Evolutionary conservation across 1,140 invertebrate species (phyloP), one percentile per base, ranked within the genome.

Genomic region (Plectrocnemia conspersa): DNA sequence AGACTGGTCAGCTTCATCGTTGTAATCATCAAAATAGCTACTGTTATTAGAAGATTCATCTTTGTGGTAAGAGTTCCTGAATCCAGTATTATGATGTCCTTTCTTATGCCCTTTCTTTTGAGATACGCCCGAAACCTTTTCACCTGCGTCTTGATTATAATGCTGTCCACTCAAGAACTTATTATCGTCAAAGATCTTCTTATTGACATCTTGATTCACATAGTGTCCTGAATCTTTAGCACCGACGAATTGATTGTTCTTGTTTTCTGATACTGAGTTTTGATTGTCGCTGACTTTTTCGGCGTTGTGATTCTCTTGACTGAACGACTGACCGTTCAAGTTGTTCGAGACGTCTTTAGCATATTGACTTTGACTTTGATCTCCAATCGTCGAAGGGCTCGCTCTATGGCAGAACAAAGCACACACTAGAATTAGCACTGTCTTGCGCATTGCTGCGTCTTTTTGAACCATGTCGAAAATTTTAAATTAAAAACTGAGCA

Each of bases 31-130:
- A 56, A 79, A 84, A 64, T 73, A 84, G 49, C 78, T 81, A 19
- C 78, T 79, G 59, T 82, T 82, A 53, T 80, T 80, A 0, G 78
- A 81, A 1, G 77, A 80, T 63, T 84, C 81, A 54, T 83, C 81
- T 63, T 82, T 83, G 61, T 82, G 80, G 62, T 82, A 83, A 10
- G 75, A 77, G 61, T 83, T 82, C 53, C 75, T 76, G 60, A 81
- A 84, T 27, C 82, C 82, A 61, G 77, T 74, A 46, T 79, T 78
- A 52, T 81, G 81, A 59, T 82, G 80, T 0, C 81, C 81, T 63
- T 82, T 83, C 55, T 79, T 80, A 54, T 82, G 77, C 0, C 72
- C 76, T 36, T 71, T 69, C 58, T 79, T 78, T 27, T 66, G 74
- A 33, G 71, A 72, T 23, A 67, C 68, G 1, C 76, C 68, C 16